Evolutionary conservation across 2,888 invertebrate genomes (phyloP), one percentile per base, ranked within the genome.

Genomic region (Xylota segnis): DNA sequence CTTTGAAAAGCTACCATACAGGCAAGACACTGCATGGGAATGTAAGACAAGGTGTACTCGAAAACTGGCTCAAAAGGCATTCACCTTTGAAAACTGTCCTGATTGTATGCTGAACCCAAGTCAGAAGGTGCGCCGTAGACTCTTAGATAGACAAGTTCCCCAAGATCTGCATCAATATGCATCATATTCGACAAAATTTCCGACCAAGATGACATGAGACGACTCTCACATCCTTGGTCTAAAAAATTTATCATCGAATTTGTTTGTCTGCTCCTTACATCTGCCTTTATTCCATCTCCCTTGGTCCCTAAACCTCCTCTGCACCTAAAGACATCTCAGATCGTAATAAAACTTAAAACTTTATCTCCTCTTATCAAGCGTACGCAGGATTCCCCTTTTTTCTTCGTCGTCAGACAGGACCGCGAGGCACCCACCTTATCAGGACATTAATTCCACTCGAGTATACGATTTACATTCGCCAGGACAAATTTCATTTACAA

Each of bases 401-500:
- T 4, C 27, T n/a, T n/a, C 10, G 14, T 0, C 37, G n/a, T 29
- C 56, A 54, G 29, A 37, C n/a, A 32, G 40, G 32, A 54, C 43
- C 14, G 1, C 43, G 10, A 16, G 1, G 3, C 45, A 16, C 16
- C 2, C 47, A 27, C 32, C 43, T 84, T 84, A 84, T 86, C 84
- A 59, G 71, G 29, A 81, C 81, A 86, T 81, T 72, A 81, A 81
- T 76, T 81, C 81, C 52, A 52, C 34, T 52, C 45, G 56, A 43
- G n/a, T n/a, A 65, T 84, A 75, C 52, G 52, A 84, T 52, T 81
- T 54, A 81, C 71, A 86, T 86, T 81, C 45, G 32, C 59, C 66
- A 7, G 76, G 65, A 86, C 81, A 81, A 86, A 81, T 81, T 86
- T 76, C 71, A 56, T 68, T 81, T 71, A 76, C 70, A 58, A 79